These are phyloP conservation scores for Dolichomitus sp. DNA, from an alignment of 2,888 invertebrate species.

Conservation along the genomic window DNA sequence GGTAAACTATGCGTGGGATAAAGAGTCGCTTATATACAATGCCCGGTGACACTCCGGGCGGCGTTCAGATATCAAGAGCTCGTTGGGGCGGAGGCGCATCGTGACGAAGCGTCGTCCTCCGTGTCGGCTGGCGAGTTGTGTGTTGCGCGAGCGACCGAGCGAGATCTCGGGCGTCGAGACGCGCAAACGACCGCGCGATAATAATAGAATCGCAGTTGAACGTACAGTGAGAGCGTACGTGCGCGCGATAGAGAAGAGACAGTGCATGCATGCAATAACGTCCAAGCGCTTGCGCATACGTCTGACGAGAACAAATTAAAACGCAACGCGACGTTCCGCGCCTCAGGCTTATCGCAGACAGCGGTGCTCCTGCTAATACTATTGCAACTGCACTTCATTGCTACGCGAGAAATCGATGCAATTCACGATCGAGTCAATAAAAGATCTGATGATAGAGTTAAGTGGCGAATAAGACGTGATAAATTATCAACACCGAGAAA, in stretches of 20 bases:
- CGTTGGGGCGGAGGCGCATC: slow-evolving; percentile 46
- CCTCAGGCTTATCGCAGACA: neutral
- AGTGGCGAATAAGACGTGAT: neutral
- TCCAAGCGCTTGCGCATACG: slow-evolving; percentile 11
- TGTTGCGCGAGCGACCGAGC: slow-evolving; percentile 28
- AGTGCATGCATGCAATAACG: slow-evolving; percentile 11
- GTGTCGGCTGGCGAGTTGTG: slow-evolving; percentile 17
- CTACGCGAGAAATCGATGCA: slow-evolving; percentile 11
- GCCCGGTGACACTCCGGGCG: neutral
- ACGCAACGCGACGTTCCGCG: slow-evolving; percentile 18
- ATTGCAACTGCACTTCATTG: neutral
- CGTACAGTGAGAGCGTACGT: slow-evolving; percentile 50
- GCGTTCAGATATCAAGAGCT: slow-evolving; percentile 57
- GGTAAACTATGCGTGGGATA: slow-evolving; percentile 61
- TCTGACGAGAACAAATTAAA: slow-evolving; percentile 23
- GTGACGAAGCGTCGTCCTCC: slow-evolving; percentile 31
- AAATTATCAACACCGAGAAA: neutral
- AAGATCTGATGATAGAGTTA: neutral
- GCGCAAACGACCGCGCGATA: slow-evolving; percentile 61
- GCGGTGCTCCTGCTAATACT: neutral
- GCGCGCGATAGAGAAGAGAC: slow-evolving; percentile 16
- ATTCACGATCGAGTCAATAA: neutral
- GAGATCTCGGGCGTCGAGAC: slow-evolving; percentile 55
- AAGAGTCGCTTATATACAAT: neutral
- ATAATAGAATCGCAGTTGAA: slow-evolving; percentile 67